Conservation (phyloP, 2,888 invertebrate genomes). For the Drosophila greeni region DNA sequence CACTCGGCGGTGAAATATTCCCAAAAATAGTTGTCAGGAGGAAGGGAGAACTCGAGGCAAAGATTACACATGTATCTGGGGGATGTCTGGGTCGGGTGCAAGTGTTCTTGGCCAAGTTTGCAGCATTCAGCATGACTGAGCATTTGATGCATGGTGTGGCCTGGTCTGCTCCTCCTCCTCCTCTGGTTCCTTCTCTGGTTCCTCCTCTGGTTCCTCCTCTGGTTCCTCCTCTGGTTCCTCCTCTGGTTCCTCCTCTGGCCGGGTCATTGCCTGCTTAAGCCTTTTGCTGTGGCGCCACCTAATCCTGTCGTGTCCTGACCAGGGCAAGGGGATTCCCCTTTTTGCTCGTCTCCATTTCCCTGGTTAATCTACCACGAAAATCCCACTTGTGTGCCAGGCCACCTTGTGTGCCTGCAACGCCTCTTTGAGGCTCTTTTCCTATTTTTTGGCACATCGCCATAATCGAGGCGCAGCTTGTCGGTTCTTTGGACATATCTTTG, state of each 20-base stretch:
- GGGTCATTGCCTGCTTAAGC: slow-evolving; percentile 29
- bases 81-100: neutral
- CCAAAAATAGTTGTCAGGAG: slow-evolving; percentile 1
- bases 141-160: slow-evolving; percentile 26
- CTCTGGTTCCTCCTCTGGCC: slow-evolving; percentile 5
- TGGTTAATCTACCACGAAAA: slow-evolving; percentile 4
- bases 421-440: neutral
- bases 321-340: neutral
- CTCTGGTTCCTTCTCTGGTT: too few species aligned
- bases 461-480: slow-evolving; percentile 1
- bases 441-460: slow-evolving; percentile 25
- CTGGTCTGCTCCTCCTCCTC: slow-evolving; percentile 1
- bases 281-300: slow-evolving; percentile 15
- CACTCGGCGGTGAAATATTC: slow-evolving; percentile 26
- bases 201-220: too few species aligned
- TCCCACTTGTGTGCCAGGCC: slow-evolving; percentile 11
- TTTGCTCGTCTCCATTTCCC: slow-evolving; percentile 5
- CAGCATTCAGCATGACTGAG: slow-evolving; percentile 40
- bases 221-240: too few species aligned
- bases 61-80: slow-evolving; percentile 27
- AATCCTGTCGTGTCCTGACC: slow-evolving; percentile 3
- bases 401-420: slow-evolving; percentile 11
- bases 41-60: neutral
- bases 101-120: slow-evolving; percentile 29
- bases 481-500: neutral